Base-by-base conservation (phyloP, 2,113 vertebrate species). In the Microcebus murinus region DNA sequence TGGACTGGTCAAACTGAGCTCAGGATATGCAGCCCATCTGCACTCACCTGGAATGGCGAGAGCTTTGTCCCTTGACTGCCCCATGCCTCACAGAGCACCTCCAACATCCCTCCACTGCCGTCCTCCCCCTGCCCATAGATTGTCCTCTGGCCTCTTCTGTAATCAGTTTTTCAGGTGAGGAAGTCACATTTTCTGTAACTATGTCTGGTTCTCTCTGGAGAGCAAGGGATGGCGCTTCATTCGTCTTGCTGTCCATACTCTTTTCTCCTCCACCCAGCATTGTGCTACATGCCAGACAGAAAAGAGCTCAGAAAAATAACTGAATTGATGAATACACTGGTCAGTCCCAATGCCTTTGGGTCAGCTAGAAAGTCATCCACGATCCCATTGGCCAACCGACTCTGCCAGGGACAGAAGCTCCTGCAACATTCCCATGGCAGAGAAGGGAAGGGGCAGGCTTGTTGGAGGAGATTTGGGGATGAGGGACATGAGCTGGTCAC, bases 1-100 rank as follows among this genome's bases (percentile, higher is more conserved):
- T 74, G 23, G 20, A 11, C 52, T 3, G 0, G 71, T 8, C 29
- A 8, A 31, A 20, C 0, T 15, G 73, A 68, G 65, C 39, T 48
- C 21, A 3, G n/a, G 80, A 61, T n/a, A 25, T 20, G n/a, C 9
- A 1, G 50, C 14, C 31, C 59, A 0, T 18, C 13, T 2, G 0
- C 59, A 45, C 61, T 34, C 57, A 21, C 31, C 48, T n/a, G 34
- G n/a, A 31, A 8, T 67, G 71, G 5, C 65, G 4, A 29, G 57
- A 55, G 27, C 45, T 8, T n/a, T 20, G 25, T 45, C 39, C 25
- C 31, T 48, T 4, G 45, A 42, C 31, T 12, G 8, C 45, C 65
- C 71, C 2, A 5, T 2, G 13, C 55, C 81, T 31, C 50, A 2
- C 1, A 20, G 67, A n/a, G 8, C 29, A 14, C 31, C 3, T 17